phyloP scores from a whole-genome alignment of 2,113 vertebrate species.

The Aramus guarauna region DNA sequence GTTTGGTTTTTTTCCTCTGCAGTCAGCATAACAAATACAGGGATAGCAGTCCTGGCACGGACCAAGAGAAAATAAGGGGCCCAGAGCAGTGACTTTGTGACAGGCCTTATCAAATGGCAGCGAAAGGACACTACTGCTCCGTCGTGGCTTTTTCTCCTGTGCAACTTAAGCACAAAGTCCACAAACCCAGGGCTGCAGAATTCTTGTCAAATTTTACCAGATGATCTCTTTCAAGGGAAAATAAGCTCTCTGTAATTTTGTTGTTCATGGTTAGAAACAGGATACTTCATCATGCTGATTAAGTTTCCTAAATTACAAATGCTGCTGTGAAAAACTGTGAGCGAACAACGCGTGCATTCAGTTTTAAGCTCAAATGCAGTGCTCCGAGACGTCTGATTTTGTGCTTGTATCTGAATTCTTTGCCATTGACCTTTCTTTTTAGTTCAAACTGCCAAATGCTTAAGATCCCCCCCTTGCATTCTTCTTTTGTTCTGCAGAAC shows the following conservation, averaged over 20 bases:
- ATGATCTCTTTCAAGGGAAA: not conserved
- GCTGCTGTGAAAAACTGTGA: not conserved
- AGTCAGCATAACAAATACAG: not conserved
- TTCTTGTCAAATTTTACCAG: not conserved
- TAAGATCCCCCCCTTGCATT: not conserved
- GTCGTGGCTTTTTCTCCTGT: not conserved
- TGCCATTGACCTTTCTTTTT: not conserved
- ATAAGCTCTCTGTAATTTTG: not conserved
- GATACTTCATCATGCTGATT: not conserved
- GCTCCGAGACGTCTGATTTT: not conserved
- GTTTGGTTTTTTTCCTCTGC: not conserved
- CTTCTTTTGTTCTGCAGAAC: not conserved
- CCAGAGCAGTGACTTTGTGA: not conserved
- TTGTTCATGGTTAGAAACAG: not conserved
- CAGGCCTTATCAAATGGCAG: not conserved
- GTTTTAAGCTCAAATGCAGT: not conserved
- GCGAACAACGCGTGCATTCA: not conserved
- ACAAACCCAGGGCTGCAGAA: not conserved
- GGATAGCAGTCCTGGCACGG: not conserved
- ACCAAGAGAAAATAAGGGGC: not conserved
- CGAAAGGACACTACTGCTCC: fast-evolving
- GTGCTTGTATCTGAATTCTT: not conserved
- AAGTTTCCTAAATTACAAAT: constrained; percentile 4
- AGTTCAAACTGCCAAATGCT: not conserved
- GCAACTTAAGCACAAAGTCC: not conserved